Base-by-base conservation (phyloP, 2,888 invertebrate genomes). In the Oasisia sp. region DNA sequence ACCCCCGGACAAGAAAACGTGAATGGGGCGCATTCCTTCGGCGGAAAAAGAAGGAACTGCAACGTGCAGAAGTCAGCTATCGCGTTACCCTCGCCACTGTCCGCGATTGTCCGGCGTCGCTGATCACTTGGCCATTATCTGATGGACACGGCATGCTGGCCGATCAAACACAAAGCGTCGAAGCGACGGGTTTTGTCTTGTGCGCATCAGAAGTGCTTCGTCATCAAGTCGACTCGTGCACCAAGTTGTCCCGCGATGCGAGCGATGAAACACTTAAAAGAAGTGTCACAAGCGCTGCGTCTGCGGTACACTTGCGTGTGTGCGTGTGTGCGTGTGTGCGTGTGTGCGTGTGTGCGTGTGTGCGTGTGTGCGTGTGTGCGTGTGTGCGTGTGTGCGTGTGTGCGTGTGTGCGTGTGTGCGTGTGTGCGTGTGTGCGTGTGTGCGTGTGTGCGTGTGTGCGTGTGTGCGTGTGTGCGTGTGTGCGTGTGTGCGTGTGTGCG, bases 71-170 rank as follows among this genome's bases (percentile, higher is more conserved):
- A 38, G 50, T 50, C 50, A 11, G 50, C 50, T 50, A 50, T 50
- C 50, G 50, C 50, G 50, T 50, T 50, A 12, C 50, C 9, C 4
- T 38, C 38, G 38, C 38, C 4, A 38, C 50, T 50, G 50, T 50
- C 50, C 50, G 50, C 50, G 50, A 50, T 50, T 50, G 50, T 50
- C 50, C 50, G 50, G 74, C 74, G 74, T 74, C 27, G 74, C 19
- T n/a, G 74, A 74, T 74, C 74, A 74, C 19, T n/a, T n/a, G 27
- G 74, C 4, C 27, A 7, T 27, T 74, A 74, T 74, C 74, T 74
- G 74, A 74, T n/a, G 74, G 74, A 74, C 74, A 74, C 74, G 74
- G 19, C 74, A 74, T 74, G 74, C 74, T 74, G 74, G 74, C n/a
- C 14, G 7, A 27, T 27, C 74, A 19, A 74, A 74, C 19, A 74